These are phyloP conservation scores for Carollia perspicillata DNA, from an alignment of 2,113 vertebrate species.

Conservation along the genomic window DNA sequence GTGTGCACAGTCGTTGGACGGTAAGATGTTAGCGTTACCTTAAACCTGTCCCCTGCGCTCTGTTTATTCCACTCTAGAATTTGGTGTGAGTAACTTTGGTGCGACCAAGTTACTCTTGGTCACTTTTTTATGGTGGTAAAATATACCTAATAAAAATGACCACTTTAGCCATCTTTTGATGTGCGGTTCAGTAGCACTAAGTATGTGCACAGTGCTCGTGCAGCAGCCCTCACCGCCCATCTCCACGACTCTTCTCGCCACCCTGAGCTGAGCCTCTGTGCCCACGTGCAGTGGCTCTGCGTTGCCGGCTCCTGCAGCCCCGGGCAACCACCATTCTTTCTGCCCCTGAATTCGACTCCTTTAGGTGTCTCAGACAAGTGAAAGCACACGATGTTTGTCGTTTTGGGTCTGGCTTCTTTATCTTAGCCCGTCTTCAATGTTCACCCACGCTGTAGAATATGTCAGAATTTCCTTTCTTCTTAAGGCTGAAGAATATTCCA, in stretches of 20 bases:
- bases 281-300: neutral
- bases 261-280: neutral
- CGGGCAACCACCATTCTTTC: neutral
- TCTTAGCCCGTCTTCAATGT: neutral
- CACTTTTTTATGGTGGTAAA: neutral
- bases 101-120: neutral
- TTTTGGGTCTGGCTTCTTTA: neutral
- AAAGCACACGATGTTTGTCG: neutral
- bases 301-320: neutral
- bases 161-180: neutral
- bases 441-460: neutral
- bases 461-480: neutral
- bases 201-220: neutral
- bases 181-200: neutral
- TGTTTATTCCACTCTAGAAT: neutral
- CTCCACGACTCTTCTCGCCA: neutral
- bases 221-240: neutral
- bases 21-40: neutral
- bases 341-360: neutral
- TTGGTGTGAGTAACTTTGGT: neutral
- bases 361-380: neutral
- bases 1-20: neutral
- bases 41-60: neutral
- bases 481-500: neutral
- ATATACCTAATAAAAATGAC: neutral